A percentile compares a stretch with the other conserved stretches of the same genome.
phyloP scores from a whole-genome alignment of 2,888 invertebrate species.

The Apotomis betuletana region DNA sequence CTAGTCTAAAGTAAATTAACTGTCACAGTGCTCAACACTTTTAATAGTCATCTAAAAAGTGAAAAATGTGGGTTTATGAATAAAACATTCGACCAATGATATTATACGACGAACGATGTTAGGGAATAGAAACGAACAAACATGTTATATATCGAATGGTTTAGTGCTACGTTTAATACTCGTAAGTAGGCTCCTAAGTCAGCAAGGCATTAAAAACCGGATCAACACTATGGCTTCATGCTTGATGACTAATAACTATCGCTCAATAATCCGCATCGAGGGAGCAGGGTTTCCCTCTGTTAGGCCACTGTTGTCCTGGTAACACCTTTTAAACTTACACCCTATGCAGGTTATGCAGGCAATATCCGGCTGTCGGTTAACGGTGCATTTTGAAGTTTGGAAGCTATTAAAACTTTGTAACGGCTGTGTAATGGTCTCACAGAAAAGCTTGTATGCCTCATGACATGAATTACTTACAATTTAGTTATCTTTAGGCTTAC shows the following conservation, averaged over 20 bases:
- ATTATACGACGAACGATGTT: too few relatives aligned
- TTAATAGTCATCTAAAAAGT: too few relatives aligned
- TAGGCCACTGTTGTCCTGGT: constrained; percentile 71
- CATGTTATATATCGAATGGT: too few relatives aligned
- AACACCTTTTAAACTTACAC: constrained; percentile 56
- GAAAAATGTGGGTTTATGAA: too few relatives aligned
- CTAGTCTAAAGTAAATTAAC: too few relatives aligned
- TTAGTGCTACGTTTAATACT: too few relatives aligned
- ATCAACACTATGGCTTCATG: constrained; percentile 38
- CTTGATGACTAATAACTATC: constrained; percentile 47
- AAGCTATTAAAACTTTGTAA: constrained; percentile 32
- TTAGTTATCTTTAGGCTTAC: too few relatives aligned
- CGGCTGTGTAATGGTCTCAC: constrained; percentile 1
- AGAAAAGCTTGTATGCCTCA: not conserved
- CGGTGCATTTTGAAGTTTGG: constrained; percentile 41
- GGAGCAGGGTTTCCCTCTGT: constrained; percentile 72
- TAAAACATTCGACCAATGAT: too few relatives aligned
- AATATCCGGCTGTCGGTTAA: constrained; percentile 72
- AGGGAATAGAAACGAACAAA: too few relatives aligned
- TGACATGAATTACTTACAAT: not conserved
- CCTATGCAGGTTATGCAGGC: constrained; percentile 53
- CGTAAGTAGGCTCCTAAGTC: not conserved
- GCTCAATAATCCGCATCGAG: constrained; percentile 42
- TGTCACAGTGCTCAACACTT: too few relatives aligned
- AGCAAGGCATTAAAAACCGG: constrained; percentile 25